phyloP scores from a whole-genome alignment of 2,888 invertebrate species.

The Caenorhabditis imperialis region DNA sequence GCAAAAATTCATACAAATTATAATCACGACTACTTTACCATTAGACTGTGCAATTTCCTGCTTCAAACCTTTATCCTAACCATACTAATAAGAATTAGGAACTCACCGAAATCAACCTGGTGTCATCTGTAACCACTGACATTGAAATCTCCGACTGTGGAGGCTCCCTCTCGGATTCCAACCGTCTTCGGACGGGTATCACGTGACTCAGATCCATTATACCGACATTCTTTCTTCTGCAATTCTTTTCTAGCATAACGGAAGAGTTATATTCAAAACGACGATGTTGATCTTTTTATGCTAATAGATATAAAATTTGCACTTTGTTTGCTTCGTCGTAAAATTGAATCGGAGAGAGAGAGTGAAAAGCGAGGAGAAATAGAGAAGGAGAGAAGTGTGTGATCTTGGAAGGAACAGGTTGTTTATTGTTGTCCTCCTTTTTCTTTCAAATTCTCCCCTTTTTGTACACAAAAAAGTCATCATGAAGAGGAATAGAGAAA shows the following conservation, averaged over 20 bases:
- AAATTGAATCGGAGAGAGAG: too few species aligned
- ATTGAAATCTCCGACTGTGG: conserved; percentile 69
- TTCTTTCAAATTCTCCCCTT: too few species aligned
- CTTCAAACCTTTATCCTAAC: too few species aligned
- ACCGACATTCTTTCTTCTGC: not conserved
- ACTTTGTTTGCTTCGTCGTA: too few species aligned
- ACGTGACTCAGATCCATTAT: conserved; percentile 21
- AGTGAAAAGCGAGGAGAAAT: conserved; percentile 7
- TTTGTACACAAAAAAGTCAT: too few species aligned
- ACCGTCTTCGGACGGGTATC: conserved; percentile 39
- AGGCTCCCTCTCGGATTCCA: conserved; percentile 53
- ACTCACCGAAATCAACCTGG: conserved; percentile 45
- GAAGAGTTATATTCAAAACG: too few species aligned
- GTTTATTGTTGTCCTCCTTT: conserved; percentile 26
- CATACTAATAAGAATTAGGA: too few species aligned
- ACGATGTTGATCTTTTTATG: too few species aligned
- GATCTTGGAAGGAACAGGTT: conserved; percentile 42
- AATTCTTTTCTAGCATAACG: not conserved
- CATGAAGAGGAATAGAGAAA: not conserved
- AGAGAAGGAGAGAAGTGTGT: conserved; percentile 5
- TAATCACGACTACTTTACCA: too few species aligned
- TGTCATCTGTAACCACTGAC: conserved; percentile 67
- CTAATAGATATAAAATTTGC: too few species aligned
- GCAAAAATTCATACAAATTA: too few species aligned
- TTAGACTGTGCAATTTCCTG: too few species aligned